Percentiles rank a stretch among this genome's conserved stretches.
Evolutionary conservation across 2,113 vertebrate genomes (phyloP).

Genomic region (Anseranas semipalmata): DNA sequence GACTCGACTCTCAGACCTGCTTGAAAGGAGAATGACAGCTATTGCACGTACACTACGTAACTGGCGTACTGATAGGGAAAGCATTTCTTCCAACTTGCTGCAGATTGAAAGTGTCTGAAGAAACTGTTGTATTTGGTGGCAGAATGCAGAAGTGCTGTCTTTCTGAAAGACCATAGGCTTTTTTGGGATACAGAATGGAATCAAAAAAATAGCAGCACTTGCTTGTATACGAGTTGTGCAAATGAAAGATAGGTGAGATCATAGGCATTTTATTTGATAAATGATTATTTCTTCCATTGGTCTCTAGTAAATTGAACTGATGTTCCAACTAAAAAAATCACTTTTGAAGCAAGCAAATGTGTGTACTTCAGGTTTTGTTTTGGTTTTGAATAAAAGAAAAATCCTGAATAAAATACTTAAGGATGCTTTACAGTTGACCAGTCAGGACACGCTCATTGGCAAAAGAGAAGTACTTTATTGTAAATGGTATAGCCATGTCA

Average conservation of each 20-base stretch:
- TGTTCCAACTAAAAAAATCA: not conserved
- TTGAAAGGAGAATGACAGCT: not conserved
- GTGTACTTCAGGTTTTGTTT: not conserved
- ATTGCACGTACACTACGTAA: not conserved
- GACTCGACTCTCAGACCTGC: not conserved
- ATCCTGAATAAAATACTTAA: not conserved
- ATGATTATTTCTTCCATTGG: not conserved
- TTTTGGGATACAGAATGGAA: not conserved
- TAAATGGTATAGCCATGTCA: not conserved
- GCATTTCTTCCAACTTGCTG: not conserved
- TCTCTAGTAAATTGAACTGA: not conserved
- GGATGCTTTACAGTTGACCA: not conserved
- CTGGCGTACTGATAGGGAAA: not conserved
- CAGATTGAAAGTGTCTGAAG: not conserved
- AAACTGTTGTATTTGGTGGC: not conserved
- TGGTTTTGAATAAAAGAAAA: not conserved
- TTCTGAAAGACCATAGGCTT: not conserved
- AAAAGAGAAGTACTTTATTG: not conserved
- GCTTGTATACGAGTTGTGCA: not conserved
- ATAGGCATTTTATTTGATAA: not conserved
- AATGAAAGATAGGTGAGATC: not conserved
- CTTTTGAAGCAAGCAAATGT: not conserved
- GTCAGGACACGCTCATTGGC: not conserved
- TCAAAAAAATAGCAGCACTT: not conserved
- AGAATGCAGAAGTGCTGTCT: not conserved